These are phyloP conservation scores for Sphaerodactylus townsendi DNA, from an alignment of 2,113 vertebrate genomes.

Conservation along the genomic window DNA sequence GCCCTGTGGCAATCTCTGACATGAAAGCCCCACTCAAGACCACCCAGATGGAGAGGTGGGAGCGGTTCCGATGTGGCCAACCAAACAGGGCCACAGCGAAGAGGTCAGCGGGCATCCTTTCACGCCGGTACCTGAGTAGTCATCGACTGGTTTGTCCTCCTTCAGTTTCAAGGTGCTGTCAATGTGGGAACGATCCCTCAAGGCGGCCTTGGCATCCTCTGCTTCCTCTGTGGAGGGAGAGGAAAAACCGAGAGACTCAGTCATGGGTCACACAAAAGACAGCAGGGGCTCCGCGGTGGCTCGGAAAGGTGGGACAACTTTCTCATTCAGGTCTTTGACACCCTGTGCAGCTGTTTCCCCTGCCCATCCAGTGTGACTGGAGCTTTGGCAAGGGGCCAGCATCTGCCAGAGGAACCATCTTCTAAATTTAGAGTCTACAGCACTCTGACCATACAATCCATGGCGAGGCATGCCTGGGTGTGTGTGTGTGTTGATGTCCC, in stretches of 20 bases:
- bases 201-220: slow-evolving; percentile 73
- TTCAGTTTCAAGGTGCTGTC: slow-evolving; percentile 91
- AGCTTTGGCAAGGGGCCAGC: neutral
- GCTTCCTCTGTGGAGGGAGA: slow-evolving; percentile 78
- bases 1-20: no score
- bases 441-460: neutral
- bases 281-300: neutral
- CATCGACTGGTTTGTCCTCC: slow-evolving; percentile 85
- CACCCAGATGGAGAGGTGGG: no score
- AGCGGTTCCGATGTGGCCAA: no score
- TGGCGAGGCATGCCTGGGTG: neutral
- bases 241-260: slow-evolving; percentile 28
- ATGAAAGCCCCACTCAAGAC: no score
- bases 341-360: fast-evolving
- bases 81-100: no score
- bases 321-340: neutral
- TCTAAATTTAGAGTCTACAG: neutral
- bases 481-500: neutral
- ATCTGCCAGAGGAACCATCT: neutral
- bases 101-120: neutral
- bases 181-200: slow-evolving; percentile 92
- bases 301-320: neutral
- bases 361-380: neutral
- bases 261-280: neutral
- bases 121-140: slow-evolving; percentile 85